Evolutionary conservation across 1,140 invertebrate species (phyloP).

Genomic region (Chironomus striatipennis): DNA sequence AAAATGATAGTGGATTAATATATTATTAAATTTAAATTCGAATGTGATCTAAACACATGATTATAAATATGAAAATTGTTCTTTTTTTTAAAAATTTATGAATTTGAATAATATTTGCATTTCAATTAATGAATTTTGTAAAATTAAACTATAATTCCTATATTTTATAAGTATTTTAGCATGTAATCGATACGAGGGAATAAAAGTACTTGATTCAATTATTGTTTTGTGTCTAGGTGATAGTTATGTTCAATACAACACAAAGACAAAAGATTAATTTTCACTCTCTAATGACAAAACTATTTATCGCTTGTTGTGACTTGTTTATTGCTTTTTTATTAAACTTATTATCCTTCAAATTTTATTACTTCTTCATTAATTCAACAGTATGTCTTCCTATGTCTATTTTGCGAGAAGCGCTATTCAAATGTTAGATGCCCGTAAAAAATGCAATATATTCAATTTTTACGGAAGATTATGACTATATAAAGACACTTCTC

Average conservation of each 20-base stretch:
- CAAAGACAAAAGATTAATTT: neutral
- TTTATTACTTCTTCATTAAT: neutral
- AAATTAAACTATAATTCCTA: neutral
- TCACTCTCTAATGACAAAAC: neutral
- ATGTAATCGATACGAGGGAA: neutral
- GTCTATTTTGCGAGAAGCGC: too few species aligned
- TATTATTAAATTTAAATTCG: too few species aligned
- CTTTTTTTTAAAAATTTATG: neutral
- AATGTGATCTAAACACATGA: neutral
- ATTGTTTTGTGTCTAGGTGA: neutral
- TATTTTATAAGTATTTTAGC: neutral
- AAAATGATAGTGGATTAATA: too few species aligned
- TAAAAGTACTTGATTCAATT: neutral
- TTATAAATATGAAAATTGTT: too few species aligned
- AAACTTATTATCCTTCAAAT: neutral
- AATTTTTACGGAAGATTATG: too few species aligned
- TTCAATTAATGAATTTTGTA: neutral
- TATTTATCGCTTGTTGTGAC: neutral
- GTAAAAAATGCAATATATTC: too few species aligned
- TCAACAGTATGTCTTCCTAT: too few species aligned
- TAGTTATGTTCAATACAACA: neutral
- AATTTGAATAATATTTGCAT: neutral
- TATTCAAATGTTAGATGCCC: too few species aligned
- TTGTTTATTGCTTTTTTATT: constrained; percentile 1
- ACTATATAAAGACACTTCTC: too few species aligned